Conservation (phyloP, 2,113 vertebrate species). For the Bettongia penicillata region DNA sequence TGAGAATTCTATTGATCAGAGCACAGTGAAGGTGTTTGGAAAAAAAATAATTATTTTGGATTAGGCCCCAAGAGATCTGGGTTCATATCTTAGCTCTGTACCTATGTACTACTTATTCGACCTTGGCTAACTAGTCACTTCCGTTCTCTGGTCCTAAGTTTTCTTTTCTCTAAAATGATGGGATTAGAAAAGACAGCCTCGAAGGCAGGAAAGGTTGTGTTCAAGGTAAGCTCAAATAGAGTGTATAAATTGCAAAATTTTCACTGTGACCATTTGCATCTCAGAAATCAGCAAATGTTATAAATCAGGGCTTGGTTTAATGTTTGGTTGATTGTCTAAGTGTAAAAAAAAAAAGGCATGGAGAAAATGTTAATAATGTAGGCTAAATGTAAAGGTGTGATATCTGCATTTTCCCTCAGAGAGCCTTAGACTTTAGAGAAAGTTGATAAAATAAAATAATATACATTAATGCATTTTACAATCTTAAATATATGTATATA, state of each 20-base stretch:
- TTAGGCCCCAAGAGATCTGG: accelerated
- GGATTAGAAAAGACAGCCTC: neutral
- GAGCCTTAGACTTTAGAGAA: neutral
- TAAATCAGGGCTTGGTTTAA: neutral
- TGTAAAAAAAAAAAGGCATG: neutral
- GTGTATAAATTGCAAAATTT: neutral
- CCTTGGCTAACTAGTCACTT: neutral
- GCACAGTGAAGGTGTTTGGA: neutral
- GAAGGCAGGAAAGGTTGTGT: neutral
- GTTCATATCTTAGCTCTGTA: neutral
- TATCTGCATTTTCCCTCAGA: neutral
- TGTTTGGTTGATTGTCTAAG: neutral
- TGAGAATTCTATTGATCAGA: neutral
- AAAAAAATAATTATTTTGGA: neutral
- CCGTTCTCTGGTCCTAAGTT: neutral
- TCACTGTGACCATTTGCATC: neutral
- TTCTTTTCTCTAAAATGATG: neutral
- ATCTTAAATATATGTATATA: no score
- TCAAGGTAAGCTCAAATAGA: neutral
- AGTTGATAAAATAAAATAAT: no score
- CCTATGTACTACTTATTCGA: neutral
- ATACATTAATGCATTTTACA: no score
- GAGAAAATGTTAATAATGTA: neutral
- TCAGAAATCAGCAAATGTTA: neutral
- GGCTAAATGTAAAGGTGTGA: neutral